Base-by-base conservation (phyloP, 1,140 invertebrate genomes). In the Temnothorax longispinosus region DNA sequence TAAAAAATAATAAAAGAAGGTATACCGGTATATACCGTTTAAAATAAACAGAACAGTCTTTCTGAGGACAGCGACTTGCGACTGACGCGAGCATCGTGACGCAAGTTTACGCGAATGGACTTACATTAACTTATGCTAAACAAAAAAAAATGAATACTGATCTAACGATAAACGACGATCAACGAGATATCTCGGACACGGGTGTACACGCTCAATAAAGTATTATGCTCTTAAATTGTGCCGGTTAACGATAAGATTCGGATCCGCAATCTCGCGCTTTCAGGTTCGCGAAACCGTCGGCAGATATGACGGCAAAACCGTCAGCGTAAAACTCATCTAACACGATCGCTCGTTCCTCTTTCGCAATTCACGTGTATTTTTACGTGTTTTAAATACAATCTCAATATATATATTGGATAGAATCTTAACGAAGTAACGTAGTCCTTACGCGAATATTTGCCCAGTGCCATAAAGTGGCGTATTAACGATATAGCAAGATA, bases 41-140 rank as follows among this genome's bases (percentile, higher is more conserved):
- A 81, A 86, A 90, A 76, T 89, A 89, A 87, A 67, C 74, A 89
- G 75, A 89, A 91, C 90, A 91, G 90, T 91, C 90, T 91, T 91
- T 87, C 62, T 69, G 62, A 87, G 69, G 27, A 81, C 32, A 80
- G 65, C 44, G 72, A 88, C 50, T 90, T 80, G 41, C 69, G n/a
- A 80, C n/a, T 18, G 38, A 13, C 11, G 65, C 76, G 54, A 6
- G 27, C 27, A 47, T 44, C 21, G 10, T 52, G 80, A 52, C 75
- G 52, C 56, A 67, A 58, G 7, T 13, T 69, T 35, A 80, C 10
- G 41, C 44, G 85, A 86, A 69, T 56, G 32, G 32, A 90, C 74
- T 89, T 90, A 89, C 38, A 8, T 18, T 90, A 87, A 87, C 44
- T 90, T 75, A 69, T 13, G 15, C 52, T 88, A 81, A 50, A 27